Conservation (phyloP, 2,888 invertebrate genomes). For the Sialis fuliginosa region DNA sequence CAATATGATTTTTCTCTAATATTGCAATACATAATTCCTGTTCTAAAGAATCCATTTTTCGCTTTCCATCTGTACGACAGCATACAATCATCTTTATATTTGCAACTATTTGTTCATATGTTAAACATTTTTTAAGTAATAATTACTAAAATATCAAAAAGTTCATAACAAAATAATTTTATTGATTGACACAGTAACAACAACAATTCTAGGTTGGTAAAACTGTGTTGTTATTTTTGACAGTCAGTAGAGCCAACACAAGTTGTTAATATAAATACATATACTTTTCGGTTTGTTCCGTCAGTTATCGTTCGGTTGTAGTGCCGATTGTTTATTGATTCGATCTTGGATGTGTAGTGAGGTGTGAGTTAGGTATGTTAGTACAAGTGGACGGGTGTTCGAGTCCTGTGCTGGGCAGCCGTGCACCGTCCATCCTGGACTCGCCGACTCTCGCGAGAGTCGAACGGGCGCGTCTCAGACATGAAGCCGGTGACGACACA, state of each 20-base stretch:
- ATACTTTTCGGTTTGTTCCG: not conserved
- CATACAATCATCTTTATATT: no score
- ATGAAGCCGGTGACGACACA: constrained; percentile 30
- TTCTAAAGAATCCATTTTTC: constrained; percentile 10
- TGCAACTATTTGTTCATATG: not conserved
- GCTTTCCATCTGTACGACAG: constrained; percentile 3
- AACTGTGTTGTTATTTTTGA: not conserved
- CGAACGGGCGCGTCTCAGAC: constrained; percentile 35
- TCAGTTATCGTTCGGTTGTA: not conserved
- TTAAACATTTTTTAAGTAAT: not conserved
- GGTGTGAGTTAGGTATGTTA: not conserved
- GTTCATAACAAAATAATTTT: not conserved
- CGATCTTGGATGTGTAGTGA: not conserved
- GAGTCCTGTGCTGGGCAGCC: constrained; percentile 13
- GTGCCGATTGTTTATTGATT: not conserved
- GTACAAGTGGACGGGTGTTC: constrained; percentile 14
- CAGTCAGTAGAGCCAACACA: no score
- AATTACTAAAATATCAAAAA: not conserved
- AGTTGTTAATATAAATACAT: no score
- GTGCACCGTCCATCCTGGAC: constrained; percentile 34
- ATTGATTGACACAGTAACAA: not conserved
- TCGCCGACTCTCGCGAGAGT: constrained; percentile 40
- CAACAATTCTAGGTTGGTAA: not conserved
- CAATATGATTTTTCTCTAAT: constrained; percentile 13
- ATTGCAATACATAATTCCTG: constrained; percentile 16